These are phyloP conservation scores for Brachyopa scutellaris DNA, from an alignment of 2,888 invertebrate genomes.

Conservation along the genomic window DNA sequence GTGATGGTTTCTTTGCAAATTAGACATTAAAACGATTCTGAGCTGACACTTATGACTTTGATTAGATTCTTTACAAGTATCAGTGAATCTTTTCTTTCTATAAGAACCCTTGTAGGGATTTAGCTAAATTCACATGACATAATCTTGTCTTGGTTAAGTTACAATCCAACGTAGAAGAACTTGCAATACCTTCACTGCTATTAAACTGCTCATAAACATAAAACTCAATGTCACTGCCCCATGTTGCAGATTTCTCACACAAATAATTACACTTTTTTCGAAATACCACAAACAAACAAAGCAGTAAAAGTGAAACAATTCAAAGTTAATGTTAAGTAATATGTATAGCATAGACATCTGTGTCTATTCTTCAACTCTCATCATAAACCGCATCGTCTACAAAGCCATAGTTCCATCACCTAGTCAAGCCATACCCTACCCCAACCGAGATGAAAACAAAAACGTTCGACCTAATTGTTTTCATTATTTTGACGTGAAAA, in stretches of 20 bases:
- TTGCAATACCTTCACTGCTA: no score
- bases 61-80: no score
- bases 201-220: no score
- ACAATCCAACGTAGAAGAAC: no score
- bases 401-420: constrained; percentile 12
- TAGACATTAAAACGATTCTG: no score
- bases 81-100: no score
- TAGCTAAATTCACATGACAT: no score
- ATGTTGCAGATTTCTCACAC: background rate
- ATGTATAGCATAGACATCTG: background rate
- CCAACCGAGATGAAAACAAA: constrained; percentile 32
- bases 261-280: background rate
- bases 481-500: constrained; percentile 50
- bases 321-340: constrained; percentile 4
- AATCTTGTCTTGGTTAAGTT: no score
- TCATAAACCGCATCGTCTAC: background rate
- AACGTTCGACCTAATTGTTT: constrained; percentile 42
- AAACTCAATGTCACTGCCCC: constrained; percentile 20
- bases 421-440: constrained; percentile 24
- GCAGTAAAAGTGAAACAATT: background rate
- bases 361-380: background rate
- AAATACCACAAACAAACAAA: background rate
- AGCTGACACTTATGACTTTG: no score
- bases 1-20: no score
- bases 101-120: no score